Evolutionary conservation across 2,888 invertebrate species (phyloP).

Genomic region (Leucania comma): DNA sequence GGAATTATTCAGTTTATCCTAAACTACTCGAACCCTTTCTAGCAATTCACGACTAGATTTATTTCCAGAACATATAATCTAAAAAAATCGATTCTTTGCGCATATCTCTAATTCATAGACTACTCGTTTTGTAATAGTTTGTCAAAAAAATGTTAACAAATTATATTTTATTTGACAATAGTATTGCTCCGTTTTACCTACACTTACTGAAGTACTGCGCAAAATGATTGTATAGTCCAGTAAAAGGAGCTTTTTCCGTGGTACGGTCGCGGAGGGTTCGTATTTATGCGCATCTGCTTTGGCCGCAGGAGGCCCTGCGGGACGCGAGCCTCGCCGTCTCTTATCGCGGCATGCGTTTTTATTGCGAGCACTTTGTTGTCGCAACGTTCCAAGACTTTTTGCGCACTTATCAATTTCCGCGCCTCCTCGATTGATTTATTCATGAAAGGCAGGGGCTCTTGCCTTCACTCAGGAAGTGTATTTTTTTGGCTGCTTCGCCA

Average conservation of each 20-base stretch:
- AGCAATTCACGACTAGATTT: conserved; percentile 16
- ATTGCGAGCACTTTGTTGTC: conserved; percentile 88
- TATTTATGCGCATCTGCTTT: conserved; percentile 90
- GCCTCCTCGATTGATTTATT: conserved; percentile 89
- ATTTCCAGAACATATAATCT: background rate
- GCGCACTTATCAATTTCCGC: conserved; percentile 89
- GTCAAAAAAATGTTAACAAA: conserved; percentile 2
- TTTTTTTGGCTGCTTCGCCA: conserved; percentile 83
- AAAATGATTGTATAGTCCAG: conserved; percentile 28
- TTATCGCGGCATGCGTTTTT: conserved; percentile 86
- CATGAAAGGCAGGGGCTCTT: conserved; percentile 84
- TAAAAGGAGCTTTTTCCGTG: conserved; percentile 56
- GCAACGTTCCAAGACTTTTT: conserved; percentile 86
- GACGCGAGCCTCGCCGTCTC: conserved; percentile 70
- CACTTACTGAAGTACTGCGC: conserved; percentile 24
- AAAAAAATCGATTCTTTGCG: background rate
- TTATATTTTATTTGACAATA: background rate
- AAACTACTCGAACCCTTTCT: conserved; percentile 25
- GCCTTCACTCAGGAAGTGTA: conserved; percentile 88
- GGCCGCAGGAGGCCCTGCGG: conserved; percentile 78
- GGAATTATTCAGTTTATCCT: conserved; percentile 23
- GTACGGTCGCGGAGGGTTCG: conserved; percentile 62
- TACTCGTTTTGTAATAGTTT: background rate
- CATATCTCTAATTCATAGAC: background rate
- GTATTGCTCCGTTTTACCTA: conserved; percentile 10